Base-by-base conservation (phyloP, 1,140 invertebrate species). In the Ruditapes philippinarum region DNA sequence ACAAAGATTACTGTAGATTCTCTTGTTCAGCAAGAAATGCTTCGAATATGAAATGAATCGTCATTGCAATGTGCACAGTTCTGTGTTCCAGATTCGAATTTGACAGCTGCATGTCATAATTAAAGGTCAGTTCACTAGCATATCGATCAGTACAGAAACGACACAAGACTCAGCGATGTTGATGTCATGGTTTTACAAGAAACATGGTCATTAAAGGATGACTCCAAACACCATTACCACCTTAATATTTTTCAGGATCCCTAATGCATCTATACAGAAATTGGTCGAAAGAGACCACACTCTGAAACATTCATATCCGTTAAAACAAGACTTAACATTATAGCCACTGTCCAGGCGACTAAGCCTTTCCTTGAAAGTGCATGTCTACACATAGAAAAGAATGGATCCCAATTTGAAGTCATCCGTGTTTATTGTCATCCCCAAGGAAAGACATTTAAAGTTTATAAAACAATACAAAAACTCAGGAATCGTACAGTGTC, bases 1-100 rank as follows among this genome's bases (percentile, higher is more conserved):
- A 45, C 60, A 22, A 88, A 80, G 33, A 80, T 79, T 4, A 45
- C 45, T 7, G 57, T 79, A 33, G 70, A 57, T 70, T 49, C 74
- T 38, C 33, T 2, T 17, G 85, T 88, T 25, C 31, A 88, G 38
- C 42, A 70, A 49, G 85, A 88, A 36, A 88, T 88, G 85, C 33
- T 11, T 22, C 9, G 85, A 62, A 28, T 88, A 12, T 25, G 57
- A n/a, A n/a, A n/a, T n/a, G n/a, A n/a, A n/a, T n/a, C n/a, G n/a
- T n/a, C n/a, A n/a, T n/a, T n/a, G n/a, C n/a, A n/a, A n/a, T n/a
- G n/a, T n/a, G n/a, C n/a, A n/a, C n/a, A n/a, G n/a, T n/a, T n/a
- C n/a, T n/a, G n/a, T n/a, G n/a, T n/a, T n/a, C n/a, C n/a, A n/a
- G n/a, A n/a, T n/a, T n/a, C n/a, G n/a, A n/a, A n/a, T n/a, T n/a